Conservation (phyloP, 2,113 vertebrate species). For the Lepus europaeus region DNA sequence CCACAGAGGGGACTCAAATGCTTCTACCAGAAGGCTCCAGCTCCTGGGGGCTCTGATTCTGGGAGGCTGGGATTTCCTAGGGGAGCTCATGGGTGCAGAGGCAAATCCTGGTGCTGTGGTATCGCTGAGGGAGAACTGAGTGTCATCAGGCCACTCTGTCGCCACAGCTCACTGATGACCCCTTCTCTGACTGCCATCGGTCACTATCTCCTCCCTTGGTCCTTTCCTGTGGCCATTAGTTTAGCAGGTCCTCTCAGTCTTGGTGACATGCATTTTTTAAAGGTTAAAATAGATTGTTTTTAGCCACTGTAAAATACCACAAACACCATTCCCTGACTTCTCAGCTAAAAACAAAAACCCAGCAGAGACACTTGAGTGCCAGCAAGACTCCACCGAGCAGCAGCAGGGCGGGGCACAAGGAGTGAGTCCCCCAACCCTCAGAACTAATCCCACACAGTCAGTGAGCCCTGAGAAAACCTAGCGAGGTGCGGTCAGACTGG, state of each 20-base stretch:
- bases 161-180: background rate
- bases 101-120: background rate
- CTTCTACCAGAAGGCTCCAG: background rate
- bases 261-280: background rate
- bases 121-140: background rate
- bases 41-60: background rate
- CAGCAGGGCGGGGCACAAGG: background rate
- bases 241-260: background rate
- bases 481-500: background rate
- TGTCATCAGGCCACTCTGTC: background rate
- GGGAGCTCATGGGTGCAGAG: background rate
- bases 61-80: background rate
- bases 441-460: background rate
- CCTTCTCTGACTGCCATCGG: background rate
- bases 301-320: background rate
- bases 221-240: background rate
- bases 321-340: slow-evolving; percentile 3
- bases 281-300: slow-evolving; percentile 26
- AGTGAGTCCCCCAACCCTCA: background rate
- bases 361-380: slow-evolving; percentile 9
- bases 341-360: slow-evolving; percentile 43
- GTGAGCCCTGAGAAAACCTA: background rate
- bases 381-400: background rate
- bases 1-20: background rate
- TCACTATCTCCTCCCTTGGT: background rate